Base-by-base conservation (phyloP, 2,888 invertebrate genomes). In the Chrysina gloriosa region DNA sequence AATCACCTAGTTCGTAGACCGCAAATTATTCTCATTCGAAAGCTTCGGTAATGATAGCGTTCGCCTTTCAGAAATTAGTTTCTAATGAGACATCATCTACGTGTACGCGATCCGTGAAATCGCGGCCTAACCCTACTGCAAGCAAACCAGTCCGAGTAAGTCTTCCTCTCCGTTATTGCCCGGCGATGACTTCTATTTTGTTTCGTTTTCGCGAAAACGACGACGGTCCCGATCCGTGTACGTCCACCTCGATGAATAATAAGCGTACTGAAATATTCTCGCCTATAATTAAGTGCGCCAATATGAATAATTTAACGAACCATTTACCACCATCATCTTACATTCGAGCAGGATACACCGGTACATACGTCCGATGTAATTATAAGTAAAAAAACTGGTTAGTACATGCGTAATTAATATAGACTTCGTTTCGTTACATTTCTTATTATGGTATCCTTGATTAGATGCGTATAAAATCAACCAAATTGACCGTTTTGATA, bases 61-160 rank as follows among this genome's bases (percentile, higher is more conserved):
- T 58, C 58, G 42, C 58, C 27, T 58, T 58, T 42, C 39, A 58
- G 58, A 58, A 58, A 58, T 58, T 58, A 58, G 58, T 58, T 58
- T 58, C 39, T 58, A 58, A 58, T 58, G 58, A 39, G 42, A 42
- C 39, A 58, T 58, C 58, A 58, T 58, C 58, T 39, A 25, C 29
- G 52, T 27, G 11, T 29, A 25, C 42, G 58, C 25, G 11, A 39
- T 39, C 14, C 39, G 58, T 42, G 42, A 58, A 42, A 42, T 58
- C 58, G 58, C 42, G 36, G 23, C 34, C 16, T 11, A 21, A 56
- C 34, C 27, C 34, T 34, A 34, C 9, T 54, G 54, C 14, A 45
- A 5, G 54, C 25, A 58, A 56, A 39, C 27, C 16, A 14, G 39
- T 39, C 14, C 50, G 50, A 50, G 16, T n/a, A n/a, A 16, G 14